Base-by-base conservation (phyloP, 1,140 invertebrate genomes). In the Apis dorsata region DNA sequence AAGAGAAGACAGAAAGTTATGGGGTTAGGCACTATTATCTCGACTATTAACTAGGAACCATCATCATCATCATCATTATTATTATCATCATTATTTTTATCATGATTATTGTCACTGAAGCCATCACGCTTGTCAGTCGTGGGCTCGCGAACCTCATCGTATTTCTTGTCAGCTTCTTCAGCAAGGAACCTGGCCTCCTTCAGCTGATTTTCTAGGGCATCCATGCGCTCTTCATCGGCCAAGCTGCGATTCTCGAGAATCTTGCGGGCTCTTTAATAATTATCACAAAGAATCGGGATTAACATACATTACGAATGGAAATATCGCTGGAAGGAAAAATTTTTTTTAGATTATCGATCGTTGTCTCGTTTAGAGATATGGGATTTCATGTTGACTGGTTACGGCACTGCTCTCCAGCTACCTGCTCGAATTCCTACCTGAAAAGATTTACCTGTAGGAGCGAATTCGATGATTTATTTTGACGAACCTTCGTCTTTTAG, bases 151-250 rank as follows among this genome's bases (percentile, higher is more conserved):
- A 99, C 99, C 99, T 99, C 99, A 98, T 99, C 99, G 96, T 99
- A 99, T 99, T 99, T 99, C 96, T 99, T 98, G 96, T 99, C 99
- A 93, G 99, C 99, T 95, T 99, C 99, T 95, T 99, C 99, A 94
- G 99, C 99, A 93, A 99, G 96, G 96, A 99, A 99, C 94, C 99
- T 97, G 94, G 99, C 99, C 95, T 99, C 99, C 96, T 99, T 99
- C 93, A 99, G 96, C 95, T 99, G 99, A 95, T 98, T 98, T 94
- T 99, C 99, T 93, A 99, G 96, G 93, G 97, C 97, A 94, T 99
- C 99, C 97, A 99, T 99, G 94, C 99, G 98, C 96, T 99, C 99
- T 95, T 99, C 99, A 97, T 99, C 99, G 92, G 98, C 97, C 96
- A 99, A 96, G 94, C 98, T 99, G 95, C 99, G 98, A 96, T 99